Evolutionary conservation across 2,113 vertebrate genomes (phyloP).

Genomic region (Charina bottae): DNA sequence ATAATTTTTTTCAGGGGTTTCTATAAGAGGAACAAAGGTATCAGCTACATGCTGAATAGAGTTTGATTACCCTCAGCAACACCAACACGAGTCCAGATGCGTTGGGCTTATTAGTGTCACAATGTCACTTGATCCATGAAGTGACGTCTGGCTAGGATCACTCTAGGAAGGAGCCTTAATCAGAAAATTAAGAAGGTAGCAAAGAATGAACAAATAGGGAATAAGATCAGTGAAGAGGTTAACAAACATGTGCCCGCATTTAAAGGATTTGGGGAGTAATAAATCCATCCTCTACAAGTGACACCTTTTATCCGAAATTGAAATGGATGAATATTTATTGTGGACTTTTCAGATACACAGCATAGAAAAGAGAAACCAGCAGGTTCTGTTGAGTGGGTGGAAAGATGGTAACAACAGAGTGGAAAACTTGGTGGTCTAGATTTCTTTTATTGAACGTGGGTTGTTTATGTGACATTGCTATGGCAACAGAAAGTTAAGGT

Average conservation of each 20-base stretch:
- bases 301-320: neutral
- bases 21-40: neutral
- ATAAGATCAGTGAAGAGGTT: neutral
- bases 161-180: neutral
- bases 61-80: neutral
- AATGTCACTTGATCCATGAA: neutral
- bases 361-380: neutral
- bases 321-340: neutral
- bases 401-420: neutral
- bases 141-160: neutral
- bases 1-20: neutral
- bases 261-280: neutral
- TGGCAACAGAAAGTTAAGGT: constrained; percentile 1
- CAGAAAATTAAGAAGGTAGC: neutral
- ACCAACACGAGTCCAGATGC: neutral
- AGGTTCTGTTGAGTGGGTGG: neutral
- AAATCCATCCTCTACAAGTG: neutral
- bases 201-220: neutral
- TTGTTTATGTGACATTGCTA: neutral
- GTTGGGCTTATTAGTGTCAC: neutral
- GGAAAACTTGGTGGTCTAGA: neutral
- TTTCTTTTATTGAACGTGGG: neutral
- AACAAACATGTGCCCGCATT: too few relatives aligned
- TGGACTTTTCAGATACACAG: too few relatives aligned
- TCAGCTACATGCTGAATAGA: neutral